phyloP scores from a whole-genome alignment of 2,113 vertebrate species.

The Amphilophus citrinellus region DNA sequence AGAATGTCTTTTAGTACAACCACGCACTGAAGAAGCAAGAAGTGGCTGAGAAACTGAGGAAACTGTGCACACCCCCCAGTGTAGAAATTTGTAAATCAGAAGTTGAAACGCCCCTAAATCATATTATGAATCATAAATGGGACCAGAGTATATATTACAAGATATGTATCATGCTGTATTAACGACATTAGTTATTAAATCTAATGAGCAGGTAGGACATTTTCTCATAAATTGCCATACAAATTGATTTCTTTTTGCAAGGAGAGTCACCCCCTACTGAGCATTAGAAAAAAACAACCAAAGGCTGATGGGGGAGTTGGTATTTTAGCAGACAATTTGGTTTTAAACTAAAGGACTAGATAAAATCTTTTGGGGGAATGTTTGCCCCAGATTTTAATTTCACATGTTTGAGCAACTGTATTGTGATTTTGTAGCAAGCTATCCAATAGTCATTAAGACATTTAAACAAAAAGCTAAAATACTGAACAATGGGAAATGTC shows the following conservation, averaged over 20 bases:
- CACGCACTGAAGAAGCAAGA: background rate
- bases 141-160: too few relatives aligned
- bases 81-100: background rate
- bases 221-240: too few relatives aligned
- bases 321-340: too few relatives aligned
- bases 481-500: background rate
- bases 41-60: background rate
- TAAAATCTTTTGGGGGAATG: too few relatives aligned
- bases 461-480: background rate
- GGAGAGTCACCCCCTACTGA: background rate
- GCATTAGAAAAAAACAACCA: background rate
- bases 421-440: background rate
- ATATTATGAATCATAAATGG: too few relatives aligned
- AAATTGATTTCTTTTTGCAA: too few relatives aligned
- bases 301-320: background rate
- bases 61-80: background rate
- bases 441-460: background rate
- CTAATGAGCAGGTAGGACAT: too few relatives aligned
- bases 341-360: too few relatives aligned
- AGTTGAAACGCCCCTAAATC: background rate
- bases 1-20: background rate
- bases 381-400: background rate
- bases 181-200: too few relatives aligned
- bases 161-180: too few relatives aligned
- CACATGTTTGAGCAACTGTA: background rate